Evolutionary conservation across 2,888 invertebrate species (phyloP).

Genomic region (Cheilosia vernalis): DNA sequence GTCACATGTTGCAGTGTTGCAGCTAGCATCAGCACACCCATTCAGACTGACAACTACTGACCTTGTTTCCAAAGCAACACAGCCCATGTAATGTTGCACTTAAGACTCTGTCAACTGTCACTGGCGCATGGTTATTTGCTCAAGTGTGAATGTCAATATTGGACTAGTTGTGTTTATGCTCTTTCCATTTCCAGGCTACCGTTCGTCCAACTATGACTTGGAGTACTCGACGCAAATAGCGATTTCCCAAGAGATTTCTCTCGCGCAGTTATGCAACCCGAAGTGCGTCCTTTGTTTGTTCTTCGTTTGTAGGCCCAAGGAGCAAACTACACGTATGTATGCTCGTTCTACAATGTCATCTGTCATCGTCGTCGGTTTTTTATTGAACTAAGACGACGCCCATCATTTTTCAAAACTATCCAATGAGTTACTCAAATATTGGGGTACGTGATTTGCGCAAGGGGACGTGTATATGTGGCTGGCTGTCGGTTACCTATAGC

Average conservation of each 20-base stretch:
- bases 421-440: slow-evolving; percentile 19
- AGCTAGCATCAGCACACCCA: not conserved
- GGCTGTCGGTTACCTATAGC: not conserved
- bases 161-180: slow-evolving; percentile 26
- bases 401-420: slow-evolving; percentile 8
- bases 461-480: not conserved
- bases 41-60: slow-evolving; percentile 7
- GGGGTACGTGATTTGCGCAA: slow-evolving; percentile 9
- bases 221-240: slow-evolving; percentile 1
- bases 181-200: slow-evolving; percentile 34
- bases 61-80: not conserved
- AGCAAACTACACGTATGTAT: not conserved
- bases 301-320: not conserved
- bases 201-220: not conserved
- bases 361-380: not conserved
- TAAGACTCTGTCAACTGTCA: slow-evolving; percentile 12
- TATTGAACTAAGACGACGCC: slow-evolving; percentile 13
- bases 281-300: slow-evolving; percentile 14
- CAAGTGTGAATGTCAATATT: slow-evolving; percentile 32
- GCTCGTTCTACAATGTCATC: not conserved
- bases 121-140: slow-evolving; percentile 14
- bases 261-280: slow-evolving; percentile 33
- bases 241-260: slow-evolving; percentile 54
- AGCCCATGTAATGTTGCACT: slow-evolving; percentile 7
- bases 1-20: not conserved